Base-by-base conservation (phyloP, 2,888 invertebrate genomes). In the Pelosia muscerda region DNA sequence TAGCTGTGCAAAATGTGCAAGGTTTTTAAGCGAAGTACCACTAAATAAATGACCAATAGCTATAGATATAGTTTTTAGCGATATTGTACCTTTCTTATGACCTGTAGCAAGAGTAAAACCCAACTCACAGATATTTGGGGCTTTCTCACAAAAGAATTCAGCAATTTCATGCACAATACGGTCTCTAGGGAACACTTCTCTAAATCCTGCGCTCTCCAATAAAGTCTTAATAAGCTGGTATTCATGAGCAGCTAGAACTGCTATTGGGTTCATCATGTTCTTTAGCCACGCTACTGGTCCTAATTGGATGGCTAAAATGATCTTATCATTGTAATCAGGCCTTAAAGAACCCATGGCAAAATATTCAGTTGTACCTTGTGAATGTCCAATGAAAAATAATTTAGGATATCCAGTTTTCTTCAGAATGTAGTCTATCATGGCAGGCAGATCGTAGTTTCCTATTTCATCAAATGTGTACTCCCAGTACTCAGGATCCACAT, bases 301-400 rank as follows among this genome's bases (percentile, higher is more conserved):
- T 22, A 92, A 57, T 4, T 95, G 94, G 60, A 95, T 89, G 69
- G 95, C 93, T 0, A 95, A 82, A 53, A 88, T 89, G 15, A 97
- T 90, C 86, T 96, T 96, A 0, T 89, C 80, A 81, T 96, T 96
- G 79, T 96, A 96, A 66, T 96, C 95, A 0, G 96, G 96, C 34
- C 84, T 87, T 53, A 93, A 84, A 0, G 96, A 94, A 4, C 90
- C 86, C 92, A 96, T 93, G 0, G 95, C 95, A 73, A 94, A 96
- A 78, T 95, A 96, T 55, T 90, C 82, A 0, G 96, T 96, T 0
- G 95, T 96, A 26, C 97, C 97, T 88, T 95, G 95, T 10, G 97
- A 97, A 84, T 97, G 97, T 2, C 97, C 97, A 10, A 96, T 88
- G 84, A 96, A 97, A 78, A 95, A 95, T 1, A 97, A 74, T 68